phyloP scores from a whole-genome alignment of 2,113 vertebrate genomes.

The Laterallus jamaicensis region DNA sequence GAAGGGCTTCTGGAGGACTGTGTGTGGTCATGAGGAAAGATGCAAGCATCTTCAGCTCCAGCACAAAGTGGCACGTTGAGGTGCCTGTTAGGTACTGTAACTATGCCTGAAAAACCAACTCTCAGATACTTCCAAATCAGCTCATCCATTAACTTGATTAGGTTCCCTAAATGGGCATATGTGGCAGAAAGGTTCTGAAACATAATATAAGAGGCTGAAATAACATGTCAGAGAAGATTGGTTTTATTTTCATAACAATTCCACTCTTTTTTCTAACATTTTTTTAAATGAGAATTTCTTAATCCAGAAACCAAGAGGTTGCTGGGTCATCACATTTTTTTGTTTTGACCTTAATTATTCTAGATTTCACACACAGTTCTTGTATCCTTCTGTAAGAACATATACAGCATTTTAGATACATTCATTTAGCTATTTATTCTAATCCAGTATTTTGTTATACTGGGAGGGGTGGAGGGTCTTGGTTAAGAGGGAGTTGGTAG shows the following conservation, averaged over 20 bases:
- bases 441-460: not conserved
- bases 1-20: not conserved
- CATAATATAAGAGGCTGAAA: not conserved
- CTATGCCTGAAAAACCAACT: not conserved
- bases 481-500: not conserved
- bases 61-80: fast-evolving
- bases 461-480: not conserved
- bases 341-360: not conserved
- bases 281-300: not conserved
- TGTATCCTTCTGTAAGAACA: not conserved
- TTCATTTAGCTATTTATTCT: not conserved
- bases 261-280: not conserved
- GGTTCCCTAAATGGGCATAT: not conserved
- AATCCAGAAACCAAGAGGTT: not conserved
- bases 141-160: not conserved
- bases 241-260: not conserved
- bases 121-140: not conserved
- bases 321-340: not conserved
- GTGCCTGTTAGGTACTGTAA: not conserved
- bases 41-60: not conserved
- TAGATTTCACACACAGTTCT: not conserved
- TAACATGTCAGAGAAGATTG: not conserved
- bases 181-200: not conserved
- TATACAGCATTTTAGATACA: not conserved
- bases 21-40: not conserved